Percentiles rank a stretch among this genome's conserved stretches.
phyloP scores from a whole-genome alignment of 2,888 invertebrate species.

The Julus scandinavius region DNA sequence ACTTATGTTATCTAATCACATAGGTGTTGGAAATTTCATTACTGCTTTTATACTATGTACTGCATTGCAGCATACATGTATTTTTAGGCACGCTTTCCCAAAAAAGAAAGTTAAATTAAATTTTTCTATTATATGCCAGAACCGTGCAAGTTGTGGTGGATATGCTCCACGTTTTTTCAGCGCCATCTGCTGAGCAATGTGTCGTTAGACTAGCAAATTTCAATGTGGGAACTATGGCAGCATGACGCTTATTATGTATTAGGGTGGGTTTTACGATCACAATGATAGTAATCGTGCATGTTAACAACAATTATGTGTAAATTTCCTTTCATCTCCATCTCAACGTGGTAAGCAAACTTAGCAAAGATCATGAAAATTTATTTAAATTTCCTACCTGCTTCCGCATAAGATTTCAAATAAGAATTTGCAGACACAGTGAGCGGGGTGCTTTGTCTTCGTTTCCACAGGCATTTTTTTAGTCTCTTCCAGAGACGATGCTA shows the following conservation, averaged over 20 bases:
- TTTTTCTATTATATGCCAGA: too few species aligned
- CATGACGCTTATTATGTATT: not conserved
- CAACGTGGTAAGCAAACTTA: not conserved
- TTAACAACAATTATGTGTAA: slow-evolving; percentile 25
- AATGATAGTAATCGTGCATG: not conserved
- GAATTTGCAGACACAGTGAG: not conserved
- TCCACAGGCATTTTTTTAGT: not conserved
- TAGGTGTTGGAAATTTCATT: too few species aligned
- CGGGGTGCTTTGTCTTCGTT: not conserved
- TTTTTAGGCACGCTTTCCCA: too few species aligned
- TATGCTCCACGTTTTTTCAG: too few species aligned
- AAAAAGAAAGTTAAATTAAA: too few species aligned
- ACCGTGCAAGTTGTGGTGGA: too few species aligned
- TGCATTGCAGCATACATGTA: too few species aligned
- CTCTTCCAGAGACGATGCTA: not conserved
- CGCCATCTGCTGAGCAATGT: too few species aligned
- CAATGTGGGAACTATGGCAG: not conserved
- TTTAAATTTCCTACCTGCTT: slow-evolving; percentile 3
- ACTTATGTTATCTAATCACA: too few species aligned
- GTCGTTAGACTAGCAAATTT: too few species aligned
- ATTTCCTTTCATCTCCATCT: not conserved
- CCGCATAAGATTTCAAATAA: not conserved
- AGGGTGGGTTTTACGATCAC: not conserved
- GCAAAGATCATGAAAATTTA: not conserved
- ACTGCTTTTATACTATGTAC: too few species aligned